Evolutionary conservation across 2,113 vertebrate species (phyloP).

Genomic region (Lagopus leucura): DNA sequence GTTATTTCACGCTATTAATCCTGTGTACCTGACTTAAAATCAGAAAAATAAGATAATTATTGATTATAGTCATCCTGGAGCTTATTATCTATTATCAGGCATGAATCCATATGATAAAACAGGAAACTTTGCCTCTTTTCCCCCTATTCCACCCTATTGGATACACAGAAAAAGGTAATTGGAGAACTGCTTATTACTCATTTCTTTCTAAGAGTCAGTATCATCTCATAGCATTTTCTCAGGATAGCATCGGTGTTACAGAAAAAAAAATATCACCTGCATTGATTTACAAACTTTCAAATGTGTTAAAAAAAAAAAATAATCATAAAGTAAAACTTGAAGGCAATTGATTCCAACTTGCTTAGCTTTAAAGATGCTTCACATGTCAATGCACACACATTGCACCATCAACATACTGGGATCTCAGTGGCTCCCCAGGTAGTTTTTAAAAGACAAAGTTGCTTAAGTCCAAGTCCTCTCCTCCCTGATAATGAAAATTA

Average conservation of each 20-base stretch:
- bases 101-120: not conserved
- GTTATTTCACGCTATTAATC: not conserved
- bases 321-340: not conserved
- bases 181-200: not conserved
- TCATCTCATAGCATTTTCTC: not conserved
- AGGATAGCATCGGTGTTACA: not conserved
- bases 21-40: not conserved
- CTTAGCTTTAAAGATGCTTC: not conserved
- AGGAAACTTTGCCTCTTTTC: not conserved
- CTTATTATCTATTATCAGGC: not conserved
- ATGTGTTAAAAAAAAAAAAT: no score
- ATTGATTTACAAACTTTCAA: not conserved
- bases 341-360: not conserved
- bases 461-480: not conserved
- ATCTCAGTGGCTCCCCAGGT: not conserved
- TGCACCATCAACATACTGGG: not conserved
- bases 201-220: not conserved
- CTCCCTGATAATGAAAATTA: conserved; percentile 3
- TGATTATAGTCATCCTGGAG: not conserved
- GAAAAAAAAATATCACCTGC: not conserved
- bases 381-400: not conserved
- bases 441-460: not conserved
- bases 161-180: not conserved
- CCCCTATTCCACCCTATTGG: not conserved
- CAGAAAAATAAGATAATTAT: not conserved